Conservation (phyloP, 2,797 vertebrate genomes). For the Heterohyrax brucei region DNA sequence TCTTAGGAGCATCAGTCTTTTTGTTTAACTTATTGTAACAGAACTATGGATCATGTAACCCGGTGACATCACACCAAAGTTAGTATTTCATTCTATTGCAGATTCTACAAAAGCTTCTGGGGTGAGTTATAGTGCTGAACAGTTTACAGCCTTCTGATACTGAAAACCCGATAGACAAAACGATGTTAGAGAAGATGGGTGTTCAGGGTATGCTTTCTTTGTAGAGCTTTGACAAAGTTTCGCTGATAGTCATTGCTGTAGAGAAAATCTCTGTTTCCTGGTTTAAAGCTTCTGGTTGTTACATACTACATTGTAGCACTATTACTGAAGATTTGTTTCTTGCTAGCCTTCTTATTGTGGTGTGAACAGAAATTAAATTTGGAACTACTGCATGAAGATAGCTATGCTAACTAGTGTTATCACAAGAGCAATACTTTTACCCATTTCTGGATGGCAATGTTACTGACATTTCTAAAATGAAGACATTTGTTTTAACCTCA, state of each 20-base stretch:
- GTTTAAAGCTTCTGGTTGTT: conserved; percentile 39
- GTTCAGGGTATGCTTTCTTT: conserved; percentile 29
- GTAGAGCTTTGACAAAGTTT: conserved; percentile 49
- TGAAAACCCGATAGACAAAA: conserved; percentile 31
- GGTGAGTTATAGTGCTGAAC: not conserved
- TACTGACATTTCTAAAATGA: conserved; percentile 58
- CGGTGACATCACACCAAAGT: not conserved
- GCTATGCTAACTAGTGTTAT: conserved; percentile 10
- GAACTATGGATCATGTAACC: conserved; percentile 18
- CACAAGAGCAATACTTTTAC: conserved; percentile 19
- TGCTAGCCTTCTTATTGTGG: conserved; percentile 41
- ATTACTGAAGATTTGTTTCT: conserved; percentile 29
- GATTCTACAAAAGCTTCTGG: not conserved
- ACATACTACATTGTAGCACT: conserved; percentile 31
- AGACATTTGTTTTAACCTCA: conserved; percentile 30
- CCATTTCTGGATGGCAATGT: conserved; percentile 56
- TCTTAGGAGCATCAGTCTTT: conserved; percentile 25
- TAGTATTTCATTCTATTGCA: conserved; percentile 57
- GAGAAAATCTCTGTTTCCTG: conserved; percentile 62
- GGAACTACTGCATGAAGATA: conserved; percentile 45
- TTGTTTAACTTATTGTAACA: not conserved
- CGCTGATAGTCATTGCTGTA: not conserved
- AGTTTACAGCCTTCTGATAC: conserved; percentile 38
- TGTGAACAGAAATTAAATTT: conserved; percentile 45
- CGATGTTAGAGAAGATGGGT: not conserved